Percentiles rank a stretch among this genome's conserved stretches.
Conservation (phyloP, 2,113 vertebrate genomes). For the Vulpes vulpes region DNA sequence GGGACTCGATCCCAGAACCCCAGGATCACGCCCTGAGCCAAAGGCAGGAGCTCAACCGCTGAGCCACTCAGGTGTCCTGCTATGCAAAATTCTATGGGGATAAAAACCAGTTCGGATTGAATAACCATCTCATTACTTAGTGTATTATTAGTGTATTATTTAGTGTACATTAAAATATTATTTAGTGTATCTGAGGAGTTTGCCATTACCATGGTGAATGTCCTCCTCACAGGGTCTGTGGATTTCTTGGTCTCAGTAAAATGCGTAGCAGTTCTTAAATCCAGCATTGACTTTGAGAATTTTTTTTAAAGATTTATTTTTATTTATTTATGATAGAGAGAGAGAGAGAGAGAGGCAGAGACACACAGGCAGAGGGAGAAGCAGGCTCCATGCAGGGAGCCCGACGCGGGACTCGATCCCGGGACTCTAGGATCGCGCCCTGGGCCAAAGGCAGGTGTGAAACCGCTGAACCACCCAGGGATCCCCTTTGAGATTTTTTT, state of each 20-base stretch:
- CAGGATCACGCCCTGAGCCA: no score
- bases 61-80: no score
- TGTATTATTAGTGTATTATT: conserved; percentile 37
- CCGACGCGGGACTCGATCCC: no score
- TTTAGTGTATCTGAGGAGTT: neutral
- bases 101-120: neutral
- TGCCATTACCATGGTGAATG: neutral
- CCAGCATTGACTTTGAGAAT: neutral
- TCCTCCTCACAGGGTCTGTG: conserved; percentile 13
- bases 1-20: no score
- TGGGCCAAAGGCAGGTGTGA: no score
- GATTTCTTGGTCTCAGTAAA: conserved; percentile 33
- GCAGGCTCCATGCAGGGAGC: no score
- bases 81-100: neutral
- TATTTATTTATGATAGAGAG: neutral
- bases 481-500: neutral
- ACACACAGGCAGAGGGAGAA: no score
- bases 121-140: neutral
- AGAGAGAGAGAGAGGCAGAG: no score
- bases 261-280: conserved; percentile 32
- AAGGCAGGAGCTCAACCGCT: no score
- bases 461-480: no score
- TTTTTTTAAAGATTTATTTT: neutral
- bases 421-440: no score
- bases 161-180: neutral